A percentile compares a stretch with the other conserved stretches of the same genome.
Conservation (phyloP, 2,797 vertebrate genomes). For the Peromyscus aztecus region DNA sequence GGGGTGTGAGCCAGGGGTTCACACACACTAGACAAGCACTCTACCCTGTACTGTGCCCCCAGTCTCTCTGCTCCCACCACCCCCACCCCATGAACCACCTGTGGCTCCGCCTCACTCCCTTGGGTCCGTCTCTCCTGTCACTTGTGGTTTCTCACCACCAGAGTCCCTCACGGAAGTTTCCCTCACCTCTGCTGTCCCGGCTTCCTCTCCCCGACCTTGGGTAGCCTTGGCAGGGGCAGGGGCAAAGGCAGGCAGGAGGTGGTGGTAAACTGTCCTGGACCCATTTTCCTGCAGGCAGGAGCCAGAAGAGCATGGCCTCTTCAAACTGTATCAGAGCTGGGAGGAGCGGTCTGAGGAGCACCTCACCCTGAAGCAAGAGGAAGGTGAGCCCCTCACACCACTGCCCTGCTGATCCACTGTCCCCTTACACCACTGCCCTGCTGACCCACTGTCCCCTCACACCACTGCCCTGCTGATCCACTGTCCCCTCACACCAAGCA, state of each 20-base stretch:
- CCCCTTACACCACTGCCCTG: neutral
- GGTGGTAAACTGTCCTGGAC: neutral
- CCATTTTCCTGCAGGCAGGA: slow-evolving; percentile 61
- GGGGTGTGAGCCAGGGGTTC: neutral
- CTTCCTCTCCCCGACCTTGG: neutral
- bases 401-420: neutral
- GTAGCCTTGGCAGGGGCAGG: neutral
- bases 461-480: neutral
- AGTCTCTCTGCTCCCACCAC: neutral
- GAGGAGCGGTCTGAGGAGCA: slow-evolving; percentile 18
- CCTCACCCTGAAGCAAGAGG: slow-evolving; percentile 76
- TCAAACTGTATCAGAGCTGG: slow-evolving; percentile 2
- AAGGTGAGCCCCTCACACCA: slow-evolving; percentile 54
- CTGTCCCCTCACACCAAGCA: neutral
- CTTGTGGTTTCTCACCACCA: neutral
- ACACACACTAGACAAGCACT: neutral
- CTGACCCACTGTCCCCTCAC: no score
- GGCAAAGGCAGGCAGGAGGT: no score
- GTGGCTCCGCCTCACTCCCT: neutral
- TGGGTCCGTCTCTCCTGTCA: neutral
- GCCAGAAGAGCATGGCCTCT: neutral
- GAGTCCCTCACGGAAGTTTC: neutral
- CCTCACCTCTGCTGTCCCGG: accelerated
- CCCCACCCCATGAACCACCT: neutral
- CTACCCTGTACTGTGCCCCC: neutral